Base-by-base conservation (phyloP, 2,797 vertebrate species). In the Carapus acus region DNA sequence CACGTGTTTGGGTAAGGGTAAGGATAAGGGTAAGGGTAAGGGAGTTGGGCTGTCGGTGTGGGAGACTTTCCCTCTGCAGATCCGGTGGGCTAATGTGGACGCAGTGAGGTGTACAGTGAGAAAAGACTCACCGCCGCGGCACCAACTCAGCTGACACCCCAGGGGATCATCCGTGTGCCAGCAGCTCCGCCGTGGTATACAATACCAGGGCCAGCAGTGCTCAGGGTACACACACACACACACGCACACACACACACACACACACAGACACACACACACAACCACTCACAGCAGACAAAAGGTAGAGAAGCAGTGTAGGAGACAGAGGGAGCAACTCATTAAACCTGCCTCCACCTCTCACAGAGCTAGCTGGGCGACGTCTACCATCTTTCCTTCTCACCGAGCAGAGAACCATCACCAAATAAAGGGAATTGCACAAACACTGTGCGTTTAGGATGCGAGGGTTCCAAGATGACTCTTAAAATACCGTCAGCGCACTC, bases 41-140 rank as follows among this genome's bases (percentile, higher is more conserved):
- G 45, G 34, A 62, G 24, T 64, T 39, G 37, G 55, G 51, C 62
- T 66, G 60, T 65, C 57, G 44, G 58, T 31, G 54, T n/a, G 50
- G 60, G 49, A 29, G 48, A 6, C 44, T 44, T 29, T 50, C 47
- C 34, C 63, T 42, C 22, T 40, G 8, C 31, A 33, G 31, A 22
- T 37, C 53, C 16, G 39, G 46, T 37, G 43, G 57, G 52, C 46
- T 74, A 63, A 74, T 65, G 49, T 58, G 49, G 55, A 59, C 36
- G 51, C 49, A 42, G 20, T 36, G 37, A 73, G 54, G 55, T 58
- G 63, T 69, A 66, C 61, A 58, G 37, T 49, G 49, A 69, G 57
- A 47, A 63, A 66, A 76, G 33, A 34, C 29, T 58, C 44, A 59
- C 52, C 53, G 22, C 48, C 62, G 49, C 8, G 1, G 16, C 20